A percentile compares a stretch with the other conserved stretches of the same genome.
These are phyloP conservation scores for Encarsia formosa DNA, from an alignment of 2,888 invertebrate genomes.

Conservation along the genomic window DNA sequence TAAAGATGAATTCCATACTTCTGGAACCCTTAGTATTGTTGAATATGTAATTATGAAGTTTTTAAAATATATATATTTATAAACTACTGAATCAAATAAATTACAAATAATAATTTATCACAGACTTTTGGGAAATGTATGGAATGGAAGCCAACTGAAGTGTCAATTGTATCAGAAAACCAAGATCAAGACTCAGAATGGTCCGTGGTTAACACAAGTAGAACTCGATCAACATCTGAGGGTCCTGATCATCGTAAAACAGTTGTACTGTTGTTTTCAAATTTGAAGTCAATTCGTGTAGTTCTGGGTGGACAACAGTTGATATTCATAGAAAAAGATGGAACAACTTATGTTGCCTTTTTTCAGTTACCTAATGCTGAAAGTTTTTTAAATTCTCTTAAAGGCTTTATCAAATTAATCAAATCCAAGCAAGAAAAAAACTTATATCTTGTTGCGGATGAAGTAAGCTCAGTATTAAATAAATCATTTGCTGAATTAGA, in stretches of 20 bases:
- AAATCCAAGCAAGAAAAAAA: conserved; percentile 71
- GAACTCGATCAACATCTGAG: conserved; percentile 56
- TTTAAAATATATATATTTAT: neutral
- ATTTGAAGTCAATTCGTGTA: conserved; percentile 64
- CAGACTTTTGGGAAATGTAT: conserved; percentile 62
- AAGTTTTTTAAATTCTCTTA: conserved; percentile 63
- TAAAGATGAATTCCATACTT: conserved; percentile 57
- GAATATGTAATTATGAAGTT: conserved; percentile 62
- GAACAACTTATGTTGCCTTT: conserved; percentile 73
- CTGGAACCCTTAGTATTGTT: conserved; percentile 66
- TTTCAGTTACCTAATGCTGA: conserved; percentile 84
- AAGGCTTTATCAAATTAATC: conserved; percentile 61
- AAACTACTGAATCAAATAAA: conserved; percentile 8
- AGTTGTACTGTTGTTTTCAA: conserved; percentile 59
- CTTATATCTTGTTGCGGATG: conserved; percentile 67
- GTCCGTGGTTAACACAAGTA: conserved; percentile 74
- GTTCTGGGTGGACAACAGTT: conserved; percentile 57
- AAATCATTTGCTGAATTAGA: conserved; percentile 85
- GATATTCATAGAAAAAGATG: conserved; percentile 66
- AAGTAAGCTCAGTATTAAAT: conserved; percentile 63
- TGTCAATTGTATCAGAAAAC: conserved; percentile 71
- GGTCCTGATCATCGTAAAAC: conserved; percentile 52
- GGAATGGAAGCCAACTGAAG: conserved; percentile 80
- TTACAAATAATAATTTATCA: conserved; percentile 25
- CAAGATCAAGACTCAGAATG: conserved; percentile 73